phyloP scores from a whole-genome alignment of 2,797 vertebrate genomes.

The Megaceryle alcyon region DNA sequence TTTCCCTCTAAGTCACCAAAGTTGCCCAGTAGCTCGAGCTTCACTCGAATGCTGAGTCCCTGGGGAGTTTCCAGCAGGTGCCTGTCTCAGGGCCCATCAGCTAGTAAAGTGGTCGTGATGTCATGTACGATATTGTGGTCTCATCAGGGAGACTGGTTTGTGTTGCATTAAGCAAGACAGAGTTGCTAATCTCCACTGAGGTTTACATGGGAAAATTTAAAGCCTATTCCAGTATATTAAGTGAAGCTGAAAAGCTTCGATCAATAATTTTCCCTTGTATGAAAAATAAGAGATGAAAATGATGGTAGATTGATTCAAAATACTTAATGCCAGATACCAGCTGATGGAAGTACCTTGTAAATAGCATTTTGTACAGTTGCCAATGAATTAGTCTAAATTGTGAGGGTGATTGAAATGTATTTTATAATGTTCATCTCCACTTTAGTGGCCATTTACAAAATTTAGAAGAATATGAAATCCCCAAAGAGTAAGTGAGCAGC shows the following conservation, averaged over 20 bases:
- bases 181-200: slow-evolving; percentile 38
- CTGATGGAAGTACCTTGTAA: slow-evolving; percentile 67
- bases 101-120: neutral
- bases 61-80: neutral
- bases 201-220: slow-evolving; percentile 65
- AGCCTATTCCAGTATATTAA: slow-evolving; percentile 71
- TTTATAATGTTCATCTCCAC: slow-evolving; percentile 57
- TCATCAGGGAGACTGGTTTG: slow-evolving; percentile 7
- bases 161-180: slow-evolving; percentile 34
- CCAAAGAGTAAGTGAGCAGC: slow-evolving; percentile 28
- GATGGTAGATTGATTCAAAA: slow-evolving; percentile 75
- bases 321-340: slow-evolving; percentile 59
- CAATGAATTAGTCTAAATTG: slow-evolving; percentile 64
- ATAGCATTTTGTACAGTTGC: slow-evolving; percentile 63
- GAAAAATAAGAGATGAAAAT: slow-evolving; percentile 74
- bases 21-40: neutral
- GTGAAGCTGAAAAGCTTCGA: slow-evolving; percentile 71
- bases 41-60: neutral
- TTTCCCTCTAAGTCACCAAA: neutral
- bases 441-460: slow-evolving; percentile 68
- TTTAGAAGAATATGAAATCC: slow-evolving; percentile 54
- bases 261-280: slow-evolving; percentile 74
- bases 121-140: neutral
- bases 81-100: neutral
- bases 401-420: slow-evolving; percentile 64